Conservation (phyloP, 2,888 invertebrate species). For the Cosmopolites sordidus region DNA sequence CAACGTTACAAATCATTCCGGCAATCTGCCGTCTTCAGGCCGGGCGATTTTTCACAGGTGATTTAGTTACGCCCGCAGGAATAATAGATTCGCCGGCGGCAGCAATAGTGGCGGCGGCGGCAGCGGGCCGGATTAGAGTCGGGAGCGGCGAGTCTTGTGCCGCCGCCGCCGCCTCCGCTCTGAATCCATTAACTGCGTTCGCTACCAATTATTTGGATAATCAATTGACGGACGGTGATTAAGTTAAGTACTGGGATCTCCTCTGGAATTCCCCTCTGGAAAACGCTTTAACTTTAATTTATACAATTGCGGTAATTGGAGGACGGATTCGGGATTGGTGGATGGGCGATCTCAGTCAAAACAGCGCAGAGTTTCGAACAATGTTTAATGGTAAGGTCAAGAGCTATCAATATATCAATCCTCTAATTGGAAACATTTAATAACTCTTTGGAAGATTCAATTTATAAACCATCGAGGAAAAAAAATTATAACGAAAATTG, state of each 20-base stretch:
- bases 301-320: constrained; percentile 8
- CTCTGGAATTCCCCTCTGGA: constrained; percentile 13
- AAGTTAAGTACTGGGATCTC: constrained; percentile 25
- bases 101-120: constrained; percentile 22
- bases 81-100: constrained; percentile 39
- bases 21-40: constrained; percentile 35
- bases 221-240: constrained; percentile 25
- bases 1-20: constrained; percentile 35
- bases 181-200: constrained; percentile 28
- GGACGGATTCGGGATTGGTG: not conserved
- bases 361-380: no score
- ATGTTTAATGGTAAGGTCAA: no score
- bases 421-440: no score
- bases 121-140: not conserved
- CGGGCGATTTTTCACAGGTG: constrained; percentile 39
- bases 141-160: not conserved
- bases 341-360: no score
- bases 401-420: no score
- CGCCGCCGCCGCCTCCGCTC: constrained; percentile 14
- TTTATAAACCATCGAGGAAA: no score
- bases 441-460: no score
- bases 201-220: constrained; percentile 28
- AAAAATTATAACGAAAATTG: no score
- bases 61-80: constrained; percentile 36
- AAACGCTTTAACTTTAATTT: constrained; percentile 22